Percentiles rank a stretch among this genome's conserved stretches.
These are phyloP conservation scores for Agrotis segetum DNA, from an alignment of 2,888 invertebrate species.

Conservation along the genomic window DNA sequence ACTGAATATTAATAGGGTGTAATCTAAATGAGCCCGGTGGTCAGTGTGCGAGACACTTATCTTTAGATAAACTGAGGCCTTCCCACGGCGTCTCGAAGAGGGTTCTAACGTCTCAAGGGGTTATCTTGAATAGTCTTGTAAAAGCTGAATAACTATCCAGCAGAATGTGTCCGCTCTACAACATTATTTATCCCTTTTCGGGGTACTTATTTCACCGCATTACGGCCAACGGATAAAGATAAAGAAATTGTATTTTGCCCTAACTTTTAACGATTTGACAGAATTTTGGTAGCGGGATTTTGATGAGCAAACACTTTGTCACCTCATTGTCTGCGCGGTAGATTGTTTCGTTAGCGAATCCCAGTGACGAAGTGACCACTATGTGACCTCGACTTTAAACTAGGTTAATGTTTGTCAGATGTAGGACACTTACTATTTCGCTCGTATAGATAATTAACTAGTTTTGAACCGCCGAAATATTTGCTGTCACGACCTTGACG, in stretches of 20 bases:
- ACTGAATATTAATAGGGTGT: constrained; percentile 62
- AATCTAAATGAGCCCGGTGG: constrained; percentile 70
- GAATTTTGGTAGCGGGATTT: constrained; percentile 25
- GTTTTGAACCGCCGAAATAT: constrained; percentile 67
- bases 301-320: constrained; percentile 50
- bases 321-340: constrained; percentile 50
- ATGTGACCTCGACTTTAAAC: constrained; percentile 81
- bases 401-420: constrained; percentile 86
- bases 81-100: constrained; percentile 69
- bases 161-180: constrained; percentile 65
- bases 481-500: constrained; percentile 78
- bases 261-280: constrained; percentile 31
- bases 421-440: constrained; percentile 81
- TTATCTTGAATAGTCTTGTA: constrained; percentile 77
- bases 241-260: constrained; percentile 49
- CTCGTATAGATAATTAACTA: constrained; percentile 75
- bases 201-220: constrained; percentile 60
- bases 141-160: constrained; percentile 71
- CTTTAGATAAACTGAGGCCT: constrained; percentile 71
- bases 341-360: constrained; percentile 65
- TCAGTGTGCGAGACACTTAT: constrained; percentile 72
- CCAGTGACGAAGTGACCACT: constrained; percentile 77
- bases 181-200: constrained; percentile 63
- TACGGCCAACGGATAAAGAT: constrained; percentile 53
- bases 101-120: constrained; percentile 74